Percentiles rank a stretch among this genome's conserved stretches.
phyloP scores from a whole-genome alignment of 2,888 invertebrate species.

The Ischnus inquisitorius region DNA sequence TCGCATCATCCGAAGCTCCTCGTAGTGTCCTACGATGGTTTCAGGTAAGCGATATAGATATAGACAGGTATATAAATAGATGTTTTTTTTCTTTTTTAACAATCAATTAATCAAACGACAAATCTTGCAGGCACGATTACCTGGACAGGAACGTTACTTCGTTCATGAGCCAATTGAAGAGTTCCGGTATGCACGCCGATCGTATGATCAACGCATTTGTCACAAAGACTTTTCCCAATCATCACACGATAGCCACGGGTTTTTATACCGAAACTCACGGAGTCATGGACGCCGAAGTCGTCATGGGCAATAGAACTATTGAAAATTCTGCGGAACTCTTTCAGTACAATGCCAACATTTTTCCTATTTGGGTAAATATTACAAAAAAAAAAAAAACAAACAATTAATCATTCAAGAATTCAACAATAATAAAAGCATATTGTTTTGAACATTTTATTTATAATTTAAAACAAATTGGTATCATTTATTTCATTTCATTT shows the following conservation, averaged over 20 bases:
- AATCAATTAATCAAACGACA: background rate
- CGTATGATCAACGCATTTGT: constrained; percentile 89
- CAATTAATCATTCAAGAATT: too few species aligned
- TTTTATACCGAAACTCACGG: constrained; percentile 90
- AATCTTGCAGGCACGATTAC: constrained; percentile 87
- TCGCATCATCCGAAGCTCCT: constrained; percentile 86
- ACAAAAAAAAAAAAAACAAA: too few species aligned
- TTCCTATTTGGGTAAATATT: constrained; percentile 88
- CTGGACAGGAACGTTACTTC: constrained; percentile 87
- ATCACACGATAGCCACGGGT: constrained; percentile 91
- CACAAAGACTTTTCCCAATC: constrained; percentile 92
- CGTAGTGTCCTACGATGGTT: constrained; percentile 90
- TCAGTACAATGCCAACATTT: constrained; percentile 86
- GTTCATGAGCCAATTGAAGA: constrained; percentile 87
- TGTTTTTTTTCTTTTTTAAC: too few species aligned
- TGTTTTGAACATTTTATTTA: too few species aligned
- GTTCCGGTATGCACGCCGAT: constrained; percentile 87
- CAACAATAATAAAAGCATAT: too few species aligned
- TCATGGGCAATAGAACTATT: constrained; percentile 85
- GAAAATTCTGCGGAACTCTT: constrained; percentile 85
- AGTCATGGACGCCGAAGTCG: constrained; percentile 88
- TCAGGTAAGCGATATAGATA: constrained; percentile 84
- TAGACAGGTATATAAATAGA: too few species aligned
- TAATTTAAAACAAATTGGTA: too few species aligned
- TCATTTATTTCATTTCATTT: too few species aligned